These are phyloP conservation scores for Lucilia cuprina DNA, from an alignment of 1,140 invertebrate genomes.

Conservation along the genomic window DNA sequence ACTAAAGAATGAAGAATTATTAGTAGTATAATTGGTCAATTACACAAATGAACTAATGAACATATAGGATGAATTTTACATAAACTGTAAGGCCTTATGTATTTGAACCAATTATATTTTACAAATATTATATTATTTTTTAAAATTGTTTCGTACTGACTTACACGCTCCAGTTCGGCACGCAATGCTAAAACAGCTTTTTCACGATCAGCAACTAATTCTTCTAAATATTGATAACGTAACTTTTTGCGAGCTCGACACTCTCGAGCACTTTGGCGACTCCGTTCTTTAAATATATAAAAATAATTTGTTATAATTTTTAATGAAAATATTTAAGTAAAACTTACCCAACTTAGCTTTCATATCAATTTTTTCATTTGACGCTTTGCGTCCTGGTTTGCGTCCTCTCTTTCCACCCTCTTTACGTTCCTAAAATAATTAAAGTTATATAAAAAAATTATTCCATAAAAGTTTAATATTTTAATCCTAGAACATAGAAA, in stretches of 20 bases:
- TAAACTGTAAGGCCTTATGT: too few relatives aligned
- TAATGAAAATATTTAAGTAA: neutral
- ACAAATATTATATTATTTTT: too few relatives aligned
- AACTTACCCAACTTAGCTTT: slow-evolving; percentile 88
- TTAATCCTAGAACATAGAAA: too few relatives aligned
- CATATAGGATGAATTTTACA: too few relatives aligned
- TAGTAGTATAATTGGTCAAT: neutral
- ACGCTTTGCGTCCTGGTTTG: slow-evolving; percentile 84
- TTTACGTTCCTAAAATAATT: slow-evolving; percentile 65
- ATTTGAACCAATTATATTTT: neutral
- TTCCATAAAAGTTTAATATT: too few relatives aligned
- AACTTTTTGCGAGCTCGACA: slow-evolving; percentile 96
- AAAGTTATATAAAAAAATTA: too few relatives aligned
- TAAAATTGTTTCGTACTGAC: slow-evolving; percentile 54
- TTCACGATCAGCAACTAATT: slow-evolving; percentile 91
- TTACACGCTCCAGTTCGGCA: slow-evolving; percentile 90
- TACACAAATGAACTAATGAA: neutral
- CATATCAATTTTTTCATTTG: slow-evolving; percentile 87
- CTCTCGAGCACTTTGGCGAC: slow-evolving; percentile 95
- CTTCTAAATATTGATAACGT: slow-evolving; percentile 96
- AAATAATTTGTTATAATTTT: slow-evolving; percentile 39
- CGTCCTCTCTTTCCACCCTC: slow-evolving; percentile 86
- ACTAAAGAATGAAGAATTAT: too few relatives aligned
- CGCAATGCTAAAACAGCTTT: slow-evolving; percentile 90
- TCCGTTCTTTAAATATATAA: slow-evolving; percentile 74